A percentile compares a stretch with the other conserved stretches of the same genome.
Evolutionary conservation across 2,888 invertebrate species (phyloP).

Genomic region (Caenorhabditis doughertyi): DNA sequence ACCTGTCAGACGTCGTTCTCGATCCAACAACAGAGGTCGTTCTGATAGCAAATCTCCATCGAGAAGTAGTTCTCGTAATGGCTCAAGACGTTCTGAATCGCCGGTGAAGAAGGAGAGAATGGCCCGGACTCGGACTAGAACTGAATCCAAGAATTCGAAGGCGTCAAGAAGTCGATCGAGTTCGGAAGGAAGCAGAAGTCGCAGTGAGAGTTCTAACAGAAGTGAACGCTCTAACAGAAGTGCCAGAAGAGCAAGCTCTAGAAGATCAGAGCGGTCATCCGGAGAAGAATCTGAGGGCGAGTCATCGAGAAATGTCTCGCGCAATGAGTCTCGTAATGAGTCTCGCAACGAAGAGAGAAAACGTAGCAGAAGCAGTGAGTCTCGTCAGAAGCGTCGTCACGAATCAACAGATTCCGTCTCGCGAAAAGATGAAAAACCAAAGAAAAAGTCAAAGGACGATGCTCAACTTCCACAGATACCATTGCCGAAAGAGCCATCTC

Average conservation of each 20-base stretch:
- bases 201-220: neutral
- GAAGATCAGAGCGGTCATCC: conserved; percentile 8
- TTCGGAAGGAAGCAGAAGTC: neutral
- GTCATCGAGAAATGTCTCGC: neutral
- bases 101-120: neutral
- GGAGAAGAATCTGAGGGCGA: neutral
- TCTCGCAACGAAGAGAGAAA: neutral
- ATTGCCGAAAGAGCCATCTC: neutral
- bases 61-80: conserved; percentile 3
- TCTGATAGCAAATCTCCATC: neutral
- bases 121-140: neutral
- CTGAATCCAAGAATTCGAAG: neutral
- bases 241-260: neutral
- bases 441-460: too few relatives aligned
- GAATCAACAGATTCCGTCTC: neutral
- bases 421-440: neutral
- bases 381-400: neutral
- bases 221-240: neutral
- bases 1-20: conserved; percentile 5
- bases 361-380: too few relatives aligned
- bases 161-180: neutral
- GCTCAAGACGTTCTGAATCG: neutral
- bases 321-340: neutral
- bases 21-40: conserved; percentile 3
- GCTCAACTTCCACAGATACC: too few relatives aligned